Evolutionary conservation across 2,888 invertebrate species (phyloP).

Genomic region (Pherbina coryleti): DNA sequence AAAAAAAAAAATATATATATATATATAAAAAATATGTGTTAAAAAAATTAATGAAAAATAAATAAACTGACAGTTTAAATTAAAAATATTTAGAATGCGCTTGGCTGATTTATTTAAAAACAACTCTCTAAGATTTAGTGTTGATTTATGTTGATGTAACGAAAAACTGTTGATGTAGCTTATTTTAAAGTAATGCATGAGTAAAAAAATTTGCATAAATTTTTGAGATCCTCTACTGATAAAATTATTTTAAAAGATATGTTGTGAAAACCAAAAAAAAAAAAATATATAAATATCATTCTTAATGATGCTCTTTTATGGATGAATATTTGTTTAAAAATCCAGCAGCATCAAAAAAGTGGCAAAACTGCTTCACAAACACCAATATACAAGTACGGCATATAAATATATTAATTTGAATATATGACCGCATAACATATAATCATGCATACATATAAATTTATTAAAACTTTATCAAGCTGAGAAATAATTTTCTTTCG

Average conservation of each 20-base stretch:
- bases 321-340: conserved; percentile 57
- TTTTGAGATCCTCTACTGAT: conserved; percentile 38
- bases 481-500: too few relatives aligned
- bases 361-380: background rate
- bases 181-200: conserved; percentile 50
- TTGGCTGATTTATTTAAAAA: background rate
- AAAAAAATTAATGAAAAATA: conserved; percentile 8
- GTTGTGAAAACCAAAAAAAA: conserved; percentile 7
- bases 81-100: conserved; percentile 40
- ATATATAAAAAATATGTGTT: background rate
- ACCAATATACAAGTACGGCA: background rate
- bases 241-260: conserved; percentile 4
- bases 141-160: conserved; percentile 39
- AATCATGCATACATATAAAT: background rate
- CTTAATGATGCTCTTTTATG: conserved; percentile 36
- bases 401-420: conserved; percentile 4
- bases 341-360: conserved; percentile 41
- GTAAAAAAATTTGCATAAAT: background rate
- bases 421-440: conserved; percentile 3
- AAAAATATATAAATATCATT: background rate
- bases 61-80: conserved; percentile 23
- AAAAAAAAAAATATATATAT: too few relatives aligned
- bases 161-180: conserved; percentile 56
- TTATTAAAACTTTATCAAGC: too few relatives aligned
- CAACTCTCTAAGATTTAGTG: background rate